These are phyloP conservation scores for Halcyon malimbica DNA, from an alignment of 2,113 vertebrate genomes.

Conservation along the genomic window DNA sequence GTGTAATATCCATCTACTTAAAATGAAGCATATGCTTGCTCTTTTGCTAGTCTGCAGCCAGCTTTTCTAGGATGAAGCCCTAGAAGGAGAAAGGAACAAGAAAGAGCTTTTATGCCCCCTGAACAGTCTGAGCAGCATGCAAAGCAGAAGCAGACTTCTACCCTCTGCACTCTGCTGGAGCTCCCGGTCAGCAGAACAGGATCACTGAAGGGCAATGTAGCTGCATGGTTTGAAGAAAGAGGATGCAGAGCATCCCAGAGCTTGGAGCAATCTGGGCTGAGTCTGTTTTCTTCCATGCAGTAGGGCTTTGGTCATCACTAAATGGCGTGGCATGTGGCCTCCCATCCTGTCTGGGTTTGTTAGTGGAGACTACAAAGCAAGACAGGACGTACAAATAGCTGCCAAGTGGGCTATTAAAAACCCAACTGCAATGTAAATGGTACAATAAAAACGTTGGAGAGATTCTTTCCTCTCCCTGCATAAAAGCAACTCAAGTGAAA, in stretches of 20 bases:
- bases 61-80: not conserved
- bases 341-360: not conserved
- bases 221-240: not conserved
- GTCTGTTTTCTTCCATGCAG: not conserved
- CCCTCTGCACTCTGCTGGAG: not conserved
- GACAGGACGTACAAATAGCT: not conserved
- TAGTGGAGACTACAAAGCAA: not conserved
- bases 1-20: not conserved
- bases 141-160: not conserved
- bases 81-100: not conserved
- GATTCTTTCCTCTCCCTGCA: not conserved
- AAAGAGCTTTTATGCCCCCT: not conserved
- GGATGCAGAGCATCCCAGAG: not conserved
- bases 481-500: not conserved
- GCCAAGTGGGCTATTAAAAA: not conserved
- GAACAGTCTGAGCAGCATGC: not conserved
- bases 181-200: accelerated
- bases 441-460: not conserved
- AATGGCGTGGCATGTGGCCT: not conserved
- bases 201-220: too few species aligned
- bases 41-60: not conserved
- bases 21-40: not conserved
- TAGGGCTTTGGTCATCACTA: not conserved
- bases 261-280: not conserved
- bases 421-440: not conserved